These are phyloP conservation scores for Miniopterus natalensis DNA, from an alignment of 2,113 vertebrate genomes.

Conservation along the genomic window DNA sequence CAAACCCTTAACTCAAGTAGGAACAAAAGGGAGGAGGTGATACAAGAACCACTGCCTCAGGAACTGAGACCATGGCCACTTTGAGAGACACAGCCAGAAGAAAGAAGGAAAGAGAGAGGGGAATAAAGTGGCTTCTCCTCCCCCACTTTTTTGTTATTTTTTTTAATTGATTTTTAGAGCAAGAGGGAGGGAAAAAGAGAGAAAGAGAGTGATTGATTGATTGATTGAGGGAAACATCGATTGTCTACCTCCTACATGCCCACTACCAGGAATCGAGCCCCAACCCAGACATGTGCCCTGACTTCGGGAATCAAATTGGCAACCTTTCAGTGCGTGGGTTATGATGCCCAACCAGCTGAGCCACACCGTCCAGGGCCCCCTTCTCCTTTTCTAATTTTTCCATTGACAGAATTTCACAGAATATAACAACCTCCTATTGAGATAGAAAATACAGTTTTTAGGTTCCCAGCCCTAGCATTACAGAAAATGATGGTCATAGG, in stretches of 20 bases:
- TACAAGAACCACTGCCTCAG: not conserved
- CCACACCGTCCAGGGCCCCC: too few species aligned
- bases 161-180: too few species aligned
- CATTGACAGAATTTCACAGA: not conserved
- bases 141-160: not conserved
- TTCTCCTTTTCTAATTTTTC: not conserved
- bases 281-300: too few species aligned
- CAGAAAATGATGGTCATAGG: not conserved
- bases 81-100: not conserved
- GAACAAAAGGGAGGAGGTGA: not conserved
- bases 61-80: not conserved
- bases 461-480: not conserved
- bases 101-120: not conserved
- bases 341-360: too few species aligned
- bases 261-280: too few species aligned
- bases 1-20: not conserved
- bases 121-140: not conserved
- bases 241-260: too few species aligned
- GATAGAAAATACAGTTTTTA: not conserved
- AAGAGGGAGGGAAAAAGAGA: too few species aligned
- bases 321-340: too few species aligned
- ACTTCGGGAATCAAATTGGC: too few species aligned
- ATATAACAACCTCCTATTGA: not conserved
- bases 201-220: too few species aligned
- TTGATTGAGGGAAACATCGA: too few species aligned